Evolutionary conservation across 1,140 invertebrate species (phyloP), one percentile per base, ranked within the genome.

Genomic region (Maconellicoccus hirsutus): DNA sequence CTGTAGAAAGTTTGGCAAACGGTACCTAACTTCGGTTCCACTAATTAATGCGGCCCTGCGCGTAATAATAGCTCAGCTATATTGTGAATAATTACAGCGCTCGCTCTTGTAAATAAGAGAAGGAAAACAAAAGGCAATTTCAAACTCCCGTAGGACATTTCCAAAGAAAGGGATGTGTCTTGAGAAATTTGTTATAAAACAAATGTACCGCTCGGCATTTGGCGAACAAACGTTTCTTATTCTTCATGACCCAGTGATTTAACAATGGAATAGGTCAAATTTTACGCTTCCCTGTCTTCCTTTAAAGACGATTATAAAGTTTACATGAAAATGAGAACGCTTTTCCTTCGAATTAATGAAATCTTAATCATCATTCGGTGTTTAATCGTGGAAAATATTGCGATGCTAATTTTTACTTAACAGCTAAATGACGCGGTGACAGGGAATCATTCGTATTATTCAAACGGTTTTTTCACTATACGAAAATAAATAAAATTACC

Each of bases 51-150:
- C 42, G 42, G 42, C 42, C 42, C n/a, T 52, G 42, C 42, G 42
- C 42, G 42, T 52, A 52, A 52, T 52, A 52, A 52, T 52, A 52
- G 42, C 42, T 52, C 42, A 19, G 12, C 42, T 52, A 52, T 52
- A 52, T 52, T 52, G 42, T 52, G 42, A 52, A 52, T 52, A 52
- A 52, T 52, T 52, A 52, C 42, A 52, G 42, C 42, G 42, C n/a
- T 52, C 42, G 42, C 42, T 52, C 42, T 52, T 52, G 42, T 52
- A 52, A 52, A 52, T 52, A 52, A 52, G 42, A 52, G 42, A 52
- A 52, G 42, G 12, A 52, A 52, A 52, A 52, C 42, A 52, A 52
- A 52, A 52, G 42, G 42, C 42, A 52, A 52, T 19, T 52, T 52
- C 42, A 52, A 52, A 52, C 42, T 52, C 42, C 42, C 42, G 42